Conservation (phyloP, 2,797 vertebrate genomes). For the Chromis chromis region DNA sequence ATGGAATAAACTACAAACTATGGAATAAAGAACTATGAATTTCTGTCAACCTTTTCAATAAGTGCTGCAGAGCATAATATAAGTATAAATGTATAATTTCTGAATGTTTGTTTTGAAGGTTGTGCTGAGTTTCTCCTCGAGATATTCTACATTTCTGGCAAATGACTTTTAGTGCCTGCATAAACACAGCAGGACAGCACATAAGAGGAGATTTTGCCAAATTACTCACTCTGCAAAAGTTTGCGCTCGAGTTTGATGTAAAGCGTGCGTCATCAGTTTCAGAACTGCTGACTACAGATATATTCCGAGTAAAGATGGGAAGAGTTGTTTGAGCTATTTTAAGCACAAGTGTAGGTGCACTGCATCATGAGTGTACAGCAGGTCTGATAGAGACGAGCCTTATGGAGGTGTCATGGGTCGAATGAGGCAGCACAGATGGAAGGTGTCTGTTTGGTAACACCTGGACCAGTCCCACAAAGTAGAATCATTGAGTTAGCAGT, state of each 20-base stretch:
- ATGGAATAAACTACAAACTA: slow-evolving; percentile 84
- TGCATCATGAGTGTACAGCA: slow-evolving; percentile 35
- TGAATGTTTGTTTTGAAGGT: too few relatives aligned
- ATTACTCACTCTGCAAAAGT: slow-evolving; percentile 1
- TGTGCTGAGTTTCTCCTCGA: neutral
- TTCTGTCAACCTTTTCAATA: slow-evolving; percentile 40
- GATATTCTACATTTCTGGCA: neutral
- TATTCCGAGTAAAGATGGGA: slow-evolving; percentile 38
- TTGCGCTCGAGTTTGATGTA: slow-evolving; percentile 26
- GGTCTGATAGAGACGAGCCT: slow-evolving; percentile 18
- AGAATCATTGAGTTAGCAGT: neutral
- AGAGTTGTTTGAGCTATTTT: slow-evolving; percentile 48
- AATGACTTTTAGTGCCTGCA: neutral
- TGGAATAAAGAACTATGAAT: slow-evolving; percentile 45
- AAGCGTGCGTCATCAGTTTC: slow-evolving; percentile 34
- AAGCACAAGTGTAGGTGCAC: slow-evolving; percentile 52
- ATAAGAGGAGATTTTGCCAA: neutral
- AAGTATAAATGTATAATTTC: too few relatives aligned
- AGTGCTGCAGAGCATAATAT: neutral
- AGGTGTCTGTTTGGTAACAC: slow-evolving; percentile 29
- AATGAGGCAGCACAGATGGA: slow-evolving; percentile 4
- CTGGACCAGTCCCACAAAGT: neutral
- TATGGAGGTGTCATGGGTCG: slow-evolving; percentile 20
- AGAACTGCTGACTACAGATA: slow-evolving; percentile 40
- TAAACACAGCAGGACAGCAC: too few relatives aligned